Evolutionary conservation across 2,797 vertebrate species (phyloP).

Genomic region (Sardinella longiceps): DNA sequence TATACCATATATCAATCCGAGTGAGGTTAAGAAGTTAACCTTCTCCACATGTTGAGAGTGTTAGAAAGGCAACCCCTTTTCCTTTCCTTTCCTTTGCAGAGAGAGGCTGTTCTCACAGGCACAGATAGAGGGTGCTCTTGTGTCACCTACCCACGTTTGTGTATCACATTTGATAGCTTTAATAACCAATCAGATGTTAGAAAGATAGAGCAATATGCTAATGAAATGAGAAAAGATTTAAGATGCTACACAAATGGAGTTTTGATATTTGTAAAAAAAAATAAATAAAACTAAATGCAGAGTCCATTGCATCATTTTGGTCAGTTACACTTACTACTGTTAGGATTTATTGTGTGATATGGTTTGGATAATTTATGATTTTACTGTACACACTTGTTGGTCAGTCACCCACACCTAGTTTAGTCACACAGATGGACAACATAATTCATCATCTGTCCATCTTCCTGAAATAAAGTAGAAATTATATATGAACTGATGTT

Average conservation of each 20-base stretch:
- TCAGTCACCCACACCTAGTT: background rate
- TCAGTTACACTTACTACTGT: too few relatives aligned
- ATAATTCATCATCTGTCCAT: background rate
- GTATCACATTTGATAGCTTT: slow-evolving; percentile 38
- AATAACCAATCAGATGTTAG: background rate
- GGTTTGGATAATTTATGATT: background rate
- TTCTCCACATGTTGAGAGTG: background rate
- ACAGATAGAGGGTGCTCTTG: slow-evolving; percentile 82
- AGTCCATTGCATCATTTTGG: too few relatives aligned
- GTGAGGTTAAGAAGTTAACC: background rate
- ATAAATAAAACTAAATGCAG: too few relatives aligned
- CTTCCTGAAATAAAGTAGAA: slow-evolving; percentile 1
- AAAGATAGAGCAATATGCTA: background rate
- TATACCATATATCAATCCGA: background rate
- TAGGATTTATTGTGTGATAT: background rate
- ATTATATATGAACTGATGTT: background rate
- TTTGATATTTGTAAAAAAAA: background rate
- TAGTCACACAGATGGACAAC: background rate
- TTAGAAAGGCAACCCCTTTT: slow-evolving; percentile 63
- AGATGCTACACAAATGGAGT: background rate
- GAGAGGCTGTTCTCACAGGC: background rate
- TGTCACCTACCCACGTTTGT: slow-evolving; percentile 66
- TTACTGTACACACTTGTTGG: background rate
- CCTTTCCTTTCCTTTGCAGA: slow-evolving; percentile 56
- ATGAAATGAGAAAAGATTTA: background rate